A percentile compares a stretch with the other conserved stretches of the same genome.
These are phyloP conservation scores for Zaprionus obscuricornis DNA, from an alignment of 2,888 invertebrate species.

Conservation along the genomic window DNA sequence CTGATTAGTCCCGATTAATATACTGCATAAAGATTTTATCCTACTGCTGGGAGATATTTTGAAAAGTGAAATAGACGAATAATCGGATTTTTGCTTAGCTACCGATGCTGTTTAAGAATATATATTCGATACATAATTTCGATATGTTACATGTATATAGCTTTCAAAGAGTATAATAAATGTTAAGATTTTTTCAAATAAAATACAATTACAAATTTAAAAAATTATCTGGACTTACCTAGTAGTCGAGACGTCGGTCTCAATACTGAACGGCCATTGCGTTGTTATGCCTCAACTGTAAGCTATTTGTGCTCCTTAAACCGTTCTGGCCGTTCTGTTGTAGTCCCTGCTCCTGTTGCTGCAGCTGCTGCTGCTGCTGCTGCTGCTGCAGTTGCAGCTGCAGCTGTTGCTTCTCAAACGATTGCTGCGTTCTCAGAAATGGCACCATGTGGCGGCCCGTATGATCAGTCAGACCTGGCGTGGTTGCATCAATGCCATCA, in stretches of 20 bases:
- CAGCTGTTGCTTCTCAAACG: constrained; percentile 83
- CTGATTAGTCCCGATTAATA: too few relatives aligned
- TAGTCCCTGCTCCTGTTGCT: too few relatives aligned
- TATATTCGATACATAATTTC: too few relatives aligned
- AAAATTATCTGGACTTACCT: constrained; percentile 86
- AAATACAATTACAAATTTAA: neutral
- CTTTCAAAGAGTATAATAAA: too few relatives aligned
- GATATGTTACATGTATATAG: too few relatives aligned
- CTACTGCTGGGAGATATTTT: too few relatives aligned
- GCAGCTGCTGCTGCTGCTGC: constrained; percentile 74
- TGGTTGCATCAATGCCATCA: constrained; percentile 88
- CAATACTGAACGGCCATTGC: constrained; percentile 94
- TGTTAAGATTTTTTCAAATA: too few relatives aligned
- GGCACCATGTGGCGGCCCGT: constrained; percentile 83
- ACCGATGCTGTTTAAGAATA: too few relatives aligned
- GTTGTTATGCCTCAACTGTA: constrained; percentile 87
- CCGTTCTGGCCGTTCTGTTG: constrained; percentile 70
- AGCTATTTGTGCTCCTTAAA: constrained; percentile 74
- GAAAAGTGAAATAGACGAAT: too few relatives aligned
- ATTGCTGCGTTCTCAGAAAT: constrained; percentile 83
- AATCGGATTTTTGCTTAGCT: too few relatives aligned
- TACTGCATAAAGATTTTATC: too few relatives aligned
- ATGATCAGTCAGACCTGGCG: constrained; percentile 84
- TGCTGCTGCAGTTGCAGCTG: constrained; percentile 80
- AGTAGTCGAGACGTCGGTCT: constrained; percentile 98